phyloP scores from a whole-genome alignment of 2,888 invertebrate genomes.

The Brenthis hecate region DNA sequence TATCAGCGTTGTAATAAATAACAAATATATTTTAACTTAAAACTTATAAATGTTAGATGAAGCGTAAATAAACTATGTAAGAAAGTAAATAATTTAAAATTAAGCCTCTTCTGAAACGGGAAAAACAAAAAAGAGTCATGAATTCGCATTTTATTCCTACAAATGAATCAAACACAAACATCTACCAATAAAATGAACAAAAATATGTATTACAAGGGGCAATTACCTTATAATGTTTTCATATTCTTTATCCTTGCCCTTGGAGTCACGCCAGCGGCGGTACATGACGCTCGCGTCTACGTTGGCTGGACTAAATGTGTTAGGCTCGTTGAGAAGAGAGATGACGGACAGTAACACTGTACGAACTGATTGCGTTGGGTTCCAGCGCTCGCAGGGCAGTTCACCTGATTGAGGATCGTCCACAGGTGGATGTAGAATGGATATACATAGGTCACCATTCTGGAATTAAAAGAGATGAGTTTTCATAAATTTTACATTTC shows the following conservation, averaged over 20 bases:
- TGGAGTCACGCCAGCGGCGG: constrained; percentile 98
- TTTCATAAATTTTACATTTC: background rate
- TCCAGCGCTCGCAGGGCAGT: constrained; percentile 99
- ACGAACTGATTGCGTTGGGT: constrained; percentile 99
- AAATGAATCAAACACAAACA: background rate
- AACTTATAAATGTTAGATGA: no score
- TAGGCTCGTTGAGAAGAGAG: constrained; percentile 99
- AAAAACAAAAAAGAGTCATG: no score
- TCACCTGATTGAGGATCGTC: constrained; percentile 99
- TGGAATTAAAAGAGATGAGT: constrained; percentile 64
- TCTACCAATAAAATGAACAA: no score
- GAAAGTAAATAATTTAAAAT: no score
- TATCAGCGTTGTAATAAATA: no score
- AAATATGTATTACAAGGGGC: constrained; percentile 3
- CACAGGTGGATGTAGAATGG: constrained; percentile 98
- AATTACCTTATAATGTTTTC: constrained; percentile 97
- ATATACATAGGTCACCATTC: constrained; percentile 99
- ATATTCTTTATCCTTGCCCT: constrained; percentile 99
- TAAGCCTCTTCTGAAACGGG: no score
- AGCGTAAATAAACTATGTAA: no score
- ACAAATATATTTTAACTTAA: no score
- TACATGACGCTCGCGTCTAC: constrained; percentile 99
- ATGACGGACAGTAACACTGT: constrained; percentile 99
- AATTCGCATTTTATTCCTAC: background rate
- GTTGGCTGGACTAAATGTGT: constrained; percentile 99